A percentile compares a stretch with the other conserved stretches of the same genome.
Conservation (phyloP, 2,888 invertebrate species). For the Muschampia plurimacula region DNA sequence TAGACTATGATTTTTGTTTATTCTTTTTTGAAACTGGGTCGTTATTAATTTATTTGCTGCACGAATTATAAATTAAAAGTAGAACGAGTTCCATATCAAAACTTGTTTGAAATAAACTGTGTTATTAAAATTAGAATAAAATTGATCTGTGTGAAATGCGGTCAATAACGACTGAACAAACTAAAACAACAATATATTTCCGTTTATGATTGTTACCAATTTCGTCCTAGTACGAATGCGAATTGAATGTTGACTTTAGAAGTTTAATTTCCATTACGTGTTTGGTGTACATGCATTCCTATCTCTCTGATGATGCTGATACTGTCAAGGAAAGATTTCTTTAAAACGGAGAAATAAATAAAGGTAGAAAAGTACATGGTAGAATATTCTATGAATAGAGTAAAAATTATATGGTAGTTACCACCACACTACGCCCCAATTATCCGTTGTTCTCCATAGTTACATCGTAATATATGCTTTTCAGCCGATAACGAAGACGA, state of each 20-base stretch:
- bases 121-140: conserved; percentile 3
- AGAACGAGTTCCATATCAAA: conserved; percentile 1
- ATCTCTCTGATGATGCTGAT: no score
- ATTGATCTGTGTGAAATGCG: neutral
- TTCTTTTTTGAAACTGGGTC: conserved; percentile 1
- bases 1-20: neutral
- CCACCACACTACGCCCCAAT: neutral
- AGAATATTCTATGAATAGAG: neutral
- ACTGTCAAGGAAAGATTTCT: no score
- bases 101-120: conserved; percentile 2
- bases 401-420: neutral
- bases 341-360: no score
- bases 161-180: neutral
- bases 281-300: no score
- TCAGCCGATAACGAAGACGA: neutral
- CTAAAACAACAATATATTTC: neutral
- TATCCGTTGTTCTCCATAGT: neutral
- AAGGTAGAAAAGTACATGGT: neutral
- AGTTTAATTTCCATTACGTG: no score
- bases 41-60: conserved; percentile 1
- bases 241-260: neutral
- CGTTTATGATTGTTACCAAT: neutral
- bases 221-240: neutral
- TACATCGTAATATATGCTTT: neutral
- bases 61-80: conserved; percentile 5